phyloP scores from a whole-genome alignment of 2,113 vertebrate species.

The Rhipidura dahli region DNA sequence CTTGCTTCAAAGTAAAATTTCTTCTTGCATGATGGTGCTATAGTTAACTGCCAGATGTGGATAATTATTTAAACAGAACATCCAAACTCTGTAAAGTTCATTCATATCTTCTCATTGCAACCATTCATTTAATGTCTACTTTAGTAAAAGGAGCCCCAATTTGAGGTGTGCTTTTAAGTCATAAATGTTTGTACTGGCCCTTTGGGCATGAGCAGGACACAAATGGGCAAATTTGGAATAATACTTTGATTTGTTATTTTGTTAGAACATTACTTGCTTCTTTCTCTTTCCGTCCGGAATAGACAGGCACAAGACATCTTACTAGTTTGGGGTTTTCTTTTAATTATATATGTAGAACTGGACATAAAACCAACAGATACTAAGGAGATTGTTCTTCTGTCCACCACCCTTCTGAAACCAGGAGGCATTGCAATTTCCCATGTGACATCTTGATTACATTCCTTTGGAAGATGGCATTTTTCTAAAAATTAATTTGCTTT shows the following conservation, averaged over 20 bases:
- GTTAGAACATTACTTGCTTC: background rate
- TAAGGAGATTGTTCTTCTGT: background rate
- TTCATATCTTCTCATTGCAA: background rate
- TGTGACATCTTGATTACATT: background rate
- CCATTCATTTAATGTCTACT: background rate
- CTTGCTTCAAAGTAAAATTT: background rate
- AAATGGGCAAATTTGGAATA: background rate
- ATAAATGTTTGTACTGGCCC: background rate
- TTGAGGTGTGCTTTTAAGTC: background rate
- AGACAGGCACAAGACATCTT: background rate
- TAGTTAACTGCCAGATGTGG: background rate
- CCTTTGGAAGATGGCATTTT: background rate
- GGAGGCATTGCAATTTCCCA: background rate
- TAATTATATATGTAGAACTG: background rate
- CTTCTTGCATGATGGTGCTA: background rate
- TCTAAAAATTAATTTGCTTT: slow-evolving; percentile 56
- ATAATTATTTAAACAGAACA: background rate
- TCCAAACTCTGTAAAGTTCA: background rate
- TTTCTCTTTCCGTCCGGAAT: background rate
- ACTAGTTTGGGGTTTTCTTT: background rate
- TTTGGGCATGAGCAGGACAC: background rate
- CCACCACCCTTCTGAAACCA: background rate
- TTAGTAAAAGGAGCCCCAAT: background rate
- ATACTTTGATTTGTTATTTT: background rate
- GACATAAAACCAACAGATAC: background rate